Evolutionary conservation across 2,888 invertebrate genomes (phyloP).

Genomic region (Antitype chi): DNA sequence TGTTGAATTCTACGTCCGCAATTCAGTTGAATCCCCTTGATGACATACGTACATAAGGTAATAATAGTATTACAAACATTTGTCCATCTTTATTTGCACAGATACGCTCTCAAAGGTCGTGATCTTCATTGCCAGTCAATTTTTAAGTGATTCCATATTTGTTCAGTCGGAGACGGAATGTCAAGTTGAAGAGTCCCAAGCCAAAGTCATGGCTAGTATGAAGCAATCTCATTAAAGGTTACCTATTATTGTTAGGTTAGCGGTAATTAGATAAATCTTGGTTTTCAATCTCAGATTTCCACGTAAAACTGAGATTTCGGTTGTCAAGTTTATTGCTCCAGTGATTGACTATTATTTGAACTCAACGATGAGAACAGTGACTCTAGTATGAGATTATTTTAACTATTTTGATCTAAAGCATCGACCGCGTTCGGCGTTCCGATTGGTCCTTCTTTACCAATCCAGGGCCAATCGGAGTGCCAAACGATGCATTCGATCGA

Average conservation of each 20-base stretch:
- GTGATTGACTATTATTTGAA: background rate
- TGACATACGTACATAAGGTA: conserved; percentile 54
- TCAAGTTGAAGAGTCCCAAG: conserved; percentile 72
- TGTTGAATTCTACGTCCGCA: conserved; percentile 31
- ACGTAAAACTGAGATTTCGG: background rate
- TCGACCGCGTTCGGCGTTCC: no score
- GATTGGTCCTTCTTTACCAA: no score
- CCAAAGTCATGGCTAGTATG: conserved; percentile 71
- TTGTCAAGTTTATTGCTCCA: conserved; percentile 1
- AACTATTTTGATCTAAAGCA: no score
- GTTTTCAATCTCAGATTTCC: no score
- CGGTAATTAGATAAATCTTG: conserved; percentile 5
- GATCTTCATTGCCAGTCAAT: conserved; percentile 77
- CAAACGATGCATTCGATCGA: no score
- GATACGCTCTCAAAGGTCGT: conserved; percentile 79
- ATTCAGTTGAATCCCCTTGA: conserved; percentile 47
- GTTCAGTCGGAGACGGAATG: conserved; percentile 73
- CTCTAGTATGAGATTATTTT: no score
- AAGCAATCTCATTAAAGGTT: conserved; percentile 44
- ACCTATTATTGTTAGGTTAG: conserved; percentile 20
- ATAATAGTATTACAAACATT: conserved; percentile 77
- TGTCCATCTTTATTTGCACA: conserved; percentile 77
- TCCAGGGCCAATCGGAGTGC: no score
- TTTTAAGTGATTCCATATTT: conserved; percentile 77
- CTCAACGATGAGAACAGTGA: background rate